Percentiles rank a stretch among this genome's conserved stretches.
Conservation (phyloP, 2,888 invertebrate genomes). For the Cephus nigrinus region DNA sequence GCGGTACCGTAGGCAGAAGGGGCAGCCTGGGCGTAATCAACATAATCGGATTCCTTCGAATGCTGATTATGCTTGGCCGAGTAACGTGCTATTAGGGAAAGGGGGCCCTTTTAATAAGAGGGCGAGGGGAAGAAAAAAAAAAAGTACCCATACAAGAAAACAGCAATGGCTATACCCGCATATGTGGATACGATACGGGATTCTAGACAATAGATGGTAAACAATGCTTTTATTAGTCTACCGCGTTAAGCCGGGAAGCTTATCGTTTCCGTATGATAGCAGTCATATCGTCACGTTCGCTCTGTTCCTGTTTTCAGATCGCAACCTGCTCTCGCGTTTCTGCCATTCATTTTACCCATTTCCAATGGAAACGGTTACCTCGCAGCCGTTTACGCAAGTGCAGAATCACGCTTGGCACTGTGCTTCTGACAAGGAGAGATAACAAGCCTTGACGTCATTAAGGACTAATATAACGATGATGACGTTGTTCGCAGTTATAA, state of each 20-base stretch:
- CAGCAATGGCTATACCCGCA: not conserved
- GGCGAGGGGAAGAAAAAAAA: not conserved
- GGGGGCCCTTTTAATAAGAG: not conserved
- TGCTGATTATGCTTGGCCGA: not conserved
- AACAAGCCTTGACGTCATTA: not conserved
- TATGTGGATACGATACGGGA: not conserved
- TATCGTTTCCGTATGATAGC: not conserved
- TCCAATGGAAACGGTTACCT: not conserved
- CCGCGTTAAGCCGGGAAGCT: not conserved
- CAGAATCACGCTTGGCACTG: not conserved
- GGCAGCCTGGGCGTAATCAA: not conserved
- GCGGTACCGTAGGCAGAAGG: not conserved
- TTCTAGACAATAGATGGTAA: not conserved
- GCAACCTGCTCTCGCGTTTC: not conserved
- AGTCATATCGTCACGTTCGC: not conserved
- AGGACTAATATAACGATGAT: not conserved
- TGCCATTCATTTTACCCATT: not conserved
- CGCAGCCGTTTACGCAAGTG: not conserved
- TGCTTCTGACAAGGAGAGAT: not conserved
- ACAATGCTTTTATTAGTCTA: not conserved
- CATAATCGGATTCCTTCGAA: conserved; percentile 3
- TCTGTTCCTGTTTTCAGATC: not conserved
- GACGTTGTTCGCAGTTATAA: conserved; percentile 4
- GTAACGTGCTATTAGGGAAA: not conserved
- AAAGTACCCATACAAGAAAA: not conserved